A percentile compares a stretch with the other conserved stretches of the same genome.
Conservation (phyloP, 2,888 invertebrate species). For the Lepeophtheirus nordmannii region DNA sequence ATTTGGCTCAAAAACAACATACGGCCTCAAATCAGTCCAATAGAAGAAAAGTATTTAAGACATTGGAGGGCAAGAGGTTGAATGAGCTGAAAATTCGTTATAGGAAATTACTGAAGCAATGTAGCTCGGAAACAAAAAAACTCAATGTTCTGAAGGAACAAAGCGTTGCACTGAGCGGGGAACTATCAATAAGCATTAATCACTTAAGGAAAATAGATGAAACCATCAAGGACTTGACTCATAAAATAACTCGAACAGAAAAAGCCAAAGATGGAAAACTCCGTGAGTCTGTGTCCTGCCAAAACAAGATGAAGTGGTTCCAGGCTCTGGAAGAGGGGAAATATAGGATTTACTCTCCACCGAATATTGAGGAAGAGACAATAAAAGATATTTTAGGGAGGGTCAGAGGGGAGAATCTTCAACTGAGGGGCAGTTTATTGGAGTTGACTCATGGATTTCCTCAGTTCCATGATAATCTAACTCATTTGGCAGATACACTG, state of each 20-base stretch:
- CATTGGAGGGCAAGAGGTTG: background rate
- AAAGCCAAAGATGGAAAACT: background rate
- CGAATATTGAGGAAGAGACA: background rate
- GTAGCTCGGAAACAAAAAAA: background rate
- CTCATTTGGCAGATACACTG: background rate
- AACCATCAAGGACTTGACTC: background rate
- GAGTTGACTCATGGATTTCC: background rate
- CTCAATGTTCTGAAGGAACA: background rate
- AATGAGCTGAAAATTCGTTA: background rate
- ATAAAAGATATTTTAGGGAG: background rate
- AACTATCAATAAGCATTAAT: background rate
- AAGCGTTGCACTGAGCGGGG: background rate
- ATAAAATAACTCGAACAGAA: background rate
- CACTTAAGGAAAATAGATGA: background rate
- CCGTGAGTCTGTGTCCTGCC: background rate
- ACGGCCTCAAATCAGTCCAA: background rate
- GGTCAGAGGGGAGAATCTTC: background rate
- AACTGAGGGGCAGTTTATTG: background rate
- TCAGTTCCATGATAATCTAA: background rate
- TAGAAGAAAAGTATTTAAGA: background rate
- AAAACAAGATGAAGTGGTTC: background rate
- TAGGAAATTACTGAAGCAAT: background rate
- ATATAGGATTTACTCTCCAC: background rate
- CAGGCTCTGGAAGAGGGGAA: conserved; percentile 1
- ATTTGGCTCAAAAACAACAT: background rate